Evolutionary conservation across 2,888 invertebrate genomes (phyloP).

Genomic region (Morinoia aosen): DNA sequence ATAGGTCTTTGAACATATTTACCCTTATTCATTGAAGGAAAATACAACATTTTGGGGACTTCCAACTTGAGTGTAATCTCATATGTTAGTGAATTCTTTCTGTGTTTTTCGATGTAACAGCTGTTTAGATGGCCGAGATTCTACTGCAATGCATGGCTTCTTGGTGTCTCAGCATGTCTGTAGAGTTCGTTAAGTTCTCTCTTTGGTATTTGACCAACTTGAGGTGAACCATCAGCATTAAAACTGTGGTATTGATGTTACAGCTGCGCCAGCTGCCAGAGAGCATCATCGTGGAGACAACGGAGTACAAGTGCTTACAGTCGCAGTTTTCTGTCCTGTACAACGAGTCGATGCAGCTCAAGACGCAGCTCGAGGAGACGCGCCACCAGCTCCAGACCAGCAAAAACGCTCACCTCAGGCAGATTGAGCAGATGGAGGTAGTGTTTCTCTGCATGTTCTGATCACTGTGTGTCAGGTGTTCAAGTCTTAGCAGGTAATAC

Average conservation of each 20-base stretch:
- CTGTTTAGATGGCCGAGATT: too few species aligned
- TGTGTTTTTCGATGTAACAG: too few species aligned
- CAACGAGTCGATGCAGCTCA: conserved; percentile 96
- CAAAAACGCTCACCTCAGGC: conserved; percentile 92
- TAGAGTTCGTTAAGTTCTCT: too few species aligned
- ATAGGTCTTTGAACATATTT: neutral
- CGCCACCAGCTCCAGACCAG: conserved; percentile 87
- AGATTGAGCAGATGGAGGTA: conserved; percentile 98
- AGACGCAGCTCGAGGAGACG: conserved; percentile 94
- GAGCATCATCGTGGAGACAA: conserved; percentile 95
- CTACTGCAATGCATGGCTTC: too few species aligned
- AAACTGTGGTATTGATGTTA: conserved; percentile 60
- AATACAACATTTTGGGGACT: neutral
- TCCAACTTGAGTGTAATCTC: too few species aligned
- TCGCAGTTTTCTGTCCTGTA: conserved; percentile 98
- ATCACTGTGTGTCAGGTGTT: neutral
- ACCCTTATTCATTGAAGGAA: neutral
- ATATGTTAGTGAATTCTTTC: too few species aligned
- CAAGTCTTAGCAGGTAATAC: neutral
- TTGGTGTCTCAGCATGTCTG: too few species aligned
- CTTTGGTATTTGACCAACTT: neutral
- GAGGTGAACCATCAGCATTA: neutral
- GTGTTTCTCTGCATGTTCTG: conserved; percentile 62
- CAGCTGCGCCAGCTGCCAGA: conserved; percentile 96
- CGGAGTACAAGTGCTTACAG: conserved; percentile 97